phyloP scores from a whole-genome alignment of 2,888 invertebrate genomes.

The Amiota mariae region DNA sequence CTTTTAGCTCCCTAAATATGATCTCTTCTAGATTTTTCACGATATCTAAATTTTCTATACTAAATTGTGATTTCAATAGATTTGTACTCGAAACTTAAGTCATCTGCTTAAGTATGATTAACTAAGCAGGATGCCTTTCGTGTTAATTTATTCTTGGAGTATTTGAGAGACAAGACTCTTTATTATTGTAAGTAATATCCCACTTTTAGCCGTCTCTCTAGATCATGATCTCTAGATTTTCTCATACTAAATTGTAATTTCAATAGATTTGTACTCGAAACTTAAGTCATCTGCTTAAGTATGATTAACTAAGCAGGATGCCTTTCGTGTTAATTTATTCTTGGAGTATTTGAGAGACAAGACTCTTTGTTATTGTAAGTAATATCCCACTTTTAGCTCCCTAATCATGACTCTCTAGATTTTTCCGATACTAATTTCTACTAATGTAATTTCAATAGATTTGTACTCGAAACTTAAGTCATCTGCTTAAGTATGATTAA shows the following conservation, averaged over 20 bases:
- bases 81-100: constrained; percentile 47
- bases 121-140: constrained; percentile 54
- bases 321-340: constrained; percentile 42
- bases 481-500: constrained; percentile 48
- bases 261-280: constrained; percentile 39
- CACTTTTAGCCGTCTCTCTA: no score
- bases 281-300: constrained; percentile 52
- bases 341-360: constrained; percentile 51
- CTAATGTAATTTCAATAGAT: constrained; percentile 23
- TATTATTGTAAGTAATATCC: neutral
- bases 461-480: constrained; percentile 49
- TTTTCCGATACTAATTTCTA: no score
- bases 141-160: constrained; percentile 43
- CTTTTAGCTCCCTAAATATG: constrained; percentile 50
- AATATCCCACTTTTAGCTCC: constrained; percentile 57
- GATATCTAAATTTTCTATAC: no score
- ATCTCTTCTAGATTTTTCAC: constrained; percentile 24
- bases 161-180: constrained; percentile 51
- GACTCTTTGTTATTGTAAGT: neutral
- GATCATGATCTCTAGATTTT: neutral
- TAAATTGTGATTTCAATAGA: neutral
- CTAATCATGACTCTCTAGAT: neutral
- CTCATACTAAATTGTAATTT: constrained; percentile 11
- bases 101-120: constrained; percentile 47
- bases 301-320: constrained; percentile 52